phyloP scores from a whole-genome alignment of 2,888 invertebrate species.

The Ommatoiulus sabulosus region DNA sequence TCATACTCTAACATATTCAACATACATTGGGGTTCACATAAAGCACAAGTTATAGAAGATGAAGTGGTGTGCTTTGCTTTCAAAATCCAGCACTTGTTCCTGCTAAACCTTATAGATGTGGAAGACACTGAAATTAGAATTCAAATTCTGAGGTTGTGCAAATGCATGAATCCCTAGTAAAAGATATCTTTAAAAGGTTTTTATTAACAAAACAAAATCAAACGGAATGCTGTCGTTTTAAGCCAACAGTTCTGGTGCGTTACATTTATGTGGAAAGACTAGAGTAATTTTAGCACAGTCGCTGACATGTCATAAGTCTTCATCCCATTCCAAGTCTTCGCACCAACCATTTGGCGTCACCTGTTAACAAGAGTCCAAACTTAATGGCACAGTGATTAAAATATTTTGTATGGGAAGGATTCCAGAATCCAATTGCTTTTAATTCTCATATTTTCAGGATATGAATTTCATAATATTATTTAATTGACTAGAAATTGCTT shows the following conservation, averaged over 20 bases:
- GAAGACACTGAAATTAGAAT: no score
- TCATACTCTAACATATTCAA: no score
- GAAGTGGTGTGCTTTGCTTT: no score
- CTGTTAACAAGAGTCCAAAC: not conserved
- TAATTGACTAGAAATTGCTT: not conserved
- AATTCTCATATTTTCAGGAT: no score
- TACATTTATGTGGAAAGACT: not conserved
- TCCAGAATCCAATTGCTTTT: no score
- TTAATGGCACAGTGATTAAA: not conserved
- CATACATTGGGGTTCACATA: no score
- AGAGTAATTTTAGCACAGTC: not conserved
- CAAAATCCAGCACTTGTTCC: no score
- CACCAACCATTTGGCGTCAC: slow-evolving; percentile 28
- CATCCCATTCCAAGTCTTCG: not conserved
- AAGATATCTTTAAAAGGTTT: not conserved
- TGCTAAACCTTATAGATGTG: no score
- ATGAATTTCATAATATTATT: no score
- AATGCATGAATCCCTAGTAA: not conserved
- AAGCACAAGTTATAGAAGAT: no score
- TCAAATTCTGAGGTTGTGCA: no score
- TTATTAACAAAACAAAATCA: not conserved
- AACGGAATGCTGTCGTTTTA: not conserved
- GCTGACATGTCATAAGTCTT: not conserved
- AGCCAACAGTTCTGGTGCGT: not conserved
- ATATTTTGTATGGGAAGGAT: no score